phyloP scores from a whole-genome alignment of 2,797 vertebrate genomes.

The Sylvia borin region DNA sequence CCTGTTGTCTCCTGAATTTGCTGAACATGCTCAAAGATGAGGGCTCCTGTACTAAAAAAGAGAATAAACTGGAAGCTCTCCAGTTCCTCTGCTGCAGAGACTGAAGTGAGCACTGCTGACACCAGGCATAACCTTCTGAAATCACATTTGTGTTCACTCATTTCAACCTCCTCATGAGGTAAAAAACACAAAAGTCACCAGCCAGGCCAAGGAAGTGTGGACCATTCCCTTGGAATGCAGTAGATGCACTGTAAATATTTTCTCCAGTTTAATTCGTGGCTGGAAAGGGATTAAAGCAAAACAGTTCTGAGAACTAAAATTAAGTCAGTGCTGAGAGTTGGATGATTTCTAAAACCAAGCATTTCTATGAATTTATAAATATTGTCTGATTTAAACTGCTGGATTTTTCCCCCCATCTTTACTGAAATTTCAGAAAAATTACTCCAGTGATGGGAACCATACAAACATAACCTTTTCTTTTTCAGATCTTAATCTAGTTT shows the following conservation, averaged over 20 bases:
- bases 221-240: background rate
- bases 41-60: background rate
- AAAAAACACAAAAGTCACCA: background rate
- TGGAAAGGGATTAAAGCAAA: background rate
- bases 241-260: background rate
- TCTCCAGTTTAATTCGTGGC: background rate
- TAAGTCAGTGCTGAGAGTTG: background rate
- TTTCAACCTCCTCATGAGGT: background rate
- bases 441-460: background rate
- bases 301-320: background rate
- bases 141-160: background rate
- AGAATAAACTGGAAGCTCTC: background rate
- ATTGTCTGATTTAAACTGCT: background rate
- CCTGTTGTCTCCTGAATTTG: background rate
- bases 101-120: background rate
- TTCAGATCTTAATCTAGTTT: background rate
- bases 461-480: background rate
- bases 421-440: background rate
- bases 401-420: background rate
- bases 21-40: background rate
- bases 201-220: background rate
- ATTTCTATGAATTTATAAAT: background rate
- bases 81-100: background rate
- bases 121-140: background rate
- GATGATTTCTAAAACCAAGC: background rate